phyloP scores from a whole-genome alignment of 2,797 vertebrate species.

The Halcyon smyrnensis region DNA sequence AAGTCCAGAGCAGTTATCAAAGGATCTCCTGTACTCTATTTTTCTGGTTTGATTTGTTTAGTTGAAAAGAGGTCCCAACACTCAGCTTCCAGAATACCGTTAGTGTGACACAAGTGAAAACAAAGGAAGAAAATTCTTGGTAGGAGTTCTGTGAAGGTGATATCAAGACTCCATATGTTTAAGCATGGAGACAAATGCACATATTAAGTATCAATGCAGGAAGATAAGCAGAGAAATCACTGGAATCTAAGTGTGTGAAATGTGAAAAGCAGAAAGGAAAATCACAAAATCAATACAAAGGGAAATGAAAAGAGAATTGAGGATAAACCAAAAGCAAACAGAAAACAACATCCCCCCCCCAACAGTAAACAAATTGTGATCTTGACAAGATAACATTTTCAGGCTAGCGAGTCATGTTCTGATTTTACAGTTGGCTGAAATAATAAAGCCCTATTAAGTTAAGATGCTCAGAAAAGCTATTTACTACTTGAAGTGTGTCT shows the following conservation, averaged over 20 bases:
- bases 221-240: constrained; percentile 30
- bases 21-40: not conserved
- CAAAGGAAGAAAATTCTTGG: not conserved
- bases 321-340: constrained; percentile 24
- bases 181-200: not conserved
- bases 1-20: not conserved
- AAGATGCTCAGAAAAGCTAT: constrained; percentile 28
- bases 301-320: constrained; percentile 47
- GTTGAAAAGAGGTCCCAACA: not conserved
- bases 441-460: constrained; percentile 36
- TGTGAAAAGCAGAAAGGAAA: constrained; percentile 50
- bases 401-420: not conserved
- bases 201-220: not conserved
- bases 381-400: not conserved
- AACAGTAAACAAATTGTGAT: constrained; percentile 14
- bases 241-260: constrained; percentile 38
- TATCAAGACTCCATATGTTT: not conserved
- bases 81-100: not conserved
- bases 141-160: not conserved
- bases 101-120: not conserved
- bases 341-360: not conserved
- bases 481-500: not conserved
- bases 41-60: not conserved
- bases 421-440: constrained; percentile 50
- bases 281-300: constrained; percentile 59